A percentile compares a stretch with the other conserved stretches of the same genome.
phyloP scores from a whole-genome alignment of 2,113 vertebrate species.

The Patagioenas fasciata region DNA sequence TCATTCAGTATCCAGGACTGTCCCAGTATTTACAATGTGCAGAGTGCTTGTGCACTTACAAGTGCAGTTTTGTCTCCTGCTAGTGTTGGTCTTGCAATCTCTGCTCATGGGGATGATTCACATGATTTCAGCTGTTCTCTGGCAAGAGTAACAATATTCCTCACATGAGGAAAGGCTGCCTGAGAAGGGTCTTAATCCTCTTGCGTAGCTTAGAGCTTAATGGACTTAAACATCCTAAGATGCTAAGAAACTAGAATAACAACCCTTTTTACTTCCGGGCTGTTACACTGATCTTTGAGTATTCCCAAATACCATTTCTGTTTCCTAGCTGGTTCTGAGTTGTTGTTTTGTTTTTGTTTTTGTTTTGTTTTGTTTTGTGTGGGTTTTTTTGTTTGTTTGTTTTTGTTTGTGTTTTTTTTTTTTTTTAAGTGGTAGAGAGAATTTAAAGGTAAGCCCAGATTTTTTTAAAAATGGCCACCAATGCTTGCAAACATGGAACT shows the following conservation, averaged over 20 bases:
- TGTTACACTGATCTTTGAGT: background rate
- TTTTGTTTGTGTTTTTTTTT: background rate
- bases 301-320: background rate
- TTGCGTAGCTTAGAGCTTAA: constrained; percentile 11
- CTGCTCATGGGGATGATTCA: background rate
- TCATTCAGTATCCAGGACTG: rapidly evolving
- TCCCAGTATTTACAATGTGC: rapidly evolving
- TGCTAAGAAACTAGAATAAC: constrained; percentile 24
- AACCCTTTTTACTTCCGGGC: background rate
- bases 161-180: background rate
- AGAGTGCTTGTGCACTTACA: background rate
- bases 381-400: no score
- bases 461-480: no score
- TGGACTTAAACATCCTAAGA: constrained; percentile 12
- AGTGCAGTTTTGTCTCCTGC: background rate
- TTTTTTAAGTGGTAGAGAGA: no score
- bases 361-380: no score
- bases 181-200: background rate
- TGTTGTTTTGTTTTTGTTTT: no score
- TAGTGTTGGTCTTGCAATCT: background rate
- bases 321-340: background rate
- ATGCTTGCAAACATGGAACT: no score
- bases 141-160: background rate
- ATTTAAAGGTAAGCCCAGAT: no score
- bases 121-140: background rate